phyloP scores from a whole-genome alignment of 2,113 vertebrate genomes.

The Cebidichthys violaceus region DNA sequence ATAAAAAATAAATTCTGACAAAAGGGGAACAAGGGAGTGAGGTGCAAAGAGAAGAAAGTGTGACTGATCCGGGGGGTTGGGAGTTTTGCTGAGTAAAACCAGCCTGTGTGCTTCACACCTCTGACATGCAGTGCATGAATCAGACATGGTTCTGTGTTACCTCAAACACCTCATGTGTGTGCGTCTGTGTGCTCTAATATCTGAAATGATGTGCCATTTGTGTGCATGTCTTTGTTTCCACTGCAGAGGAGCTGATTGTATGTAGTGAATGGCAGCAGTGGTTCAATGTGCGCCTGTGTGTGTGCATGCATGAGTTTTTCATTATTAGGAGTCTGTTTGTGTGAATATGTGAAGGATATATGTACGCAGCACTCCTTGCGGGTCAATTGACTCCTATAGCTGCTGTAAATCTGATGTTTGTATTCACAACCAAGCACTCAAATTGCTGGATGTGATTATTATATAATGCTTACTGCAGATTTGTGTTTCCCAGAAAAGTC shows the following conservation, averaged over 20 bases:
- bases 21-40: not conserved
- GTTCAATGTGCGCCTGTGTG: not conserved
- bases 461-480: constrained; percentile 29
- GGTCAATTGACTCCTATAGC: constrained; percentile 50
- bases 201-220: constrained; percentile 16
- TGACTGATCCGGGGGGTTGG: not conserved
- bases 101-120: constrained; percentile 57
- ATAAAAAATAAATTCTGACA: constrained; percentile 37
- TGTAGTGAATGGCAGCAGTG: not conserved
- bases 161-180: constrained; percentile 17
- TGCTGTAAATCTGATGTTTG: constrained; percentile 51
- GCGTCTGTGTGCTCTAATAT: not conserved
- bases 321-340: constrained; percentile 39
- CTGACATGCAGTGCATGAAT: constrained; percentile 58
- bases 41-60: constrained; percentile 25
- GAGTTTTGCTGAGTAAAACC: constrained; percentile 45
- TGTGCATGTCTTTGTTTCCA: not conserved
- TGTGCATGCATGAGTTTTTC: constrained; percentile 12
- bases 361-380: constrained; percentile 6
- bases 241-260: constrained; percentile 2
- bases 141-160: constrained; percentile 39
- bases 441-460: constrained; percentile 49
- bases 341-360: constrained; percentile 26
- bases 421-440: constrained; percentile 38
- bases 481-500: constrained; percentile 40